Conservation (phyloP, 2,797 vertebrate species). For the Masticophis lateralis region DNA sequence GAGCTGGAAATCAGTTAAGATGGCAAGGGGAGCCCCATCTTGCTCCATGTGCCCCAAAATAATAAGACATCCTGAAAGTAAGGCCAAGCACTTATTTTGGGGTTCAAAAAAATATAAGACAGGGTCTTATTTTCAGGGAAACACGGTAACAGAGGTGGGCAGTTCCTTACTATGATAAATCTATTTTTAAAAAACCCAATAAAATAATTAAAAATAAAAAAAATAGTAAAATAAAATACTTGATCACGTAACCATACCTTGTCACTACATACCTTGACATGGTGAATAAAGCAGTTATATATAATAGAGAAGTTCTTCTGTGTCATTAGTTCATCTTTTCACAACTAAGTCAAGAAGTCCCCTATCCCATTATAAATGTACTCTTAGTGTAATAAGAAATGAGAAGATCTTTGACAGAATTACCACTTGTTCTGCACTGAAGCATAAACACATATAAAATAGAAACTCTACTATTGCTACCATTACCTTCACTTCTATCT, state of each 20-base stretch:
- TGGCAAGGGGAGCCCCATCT: too few relatives aligned
- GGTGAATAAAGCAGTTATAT: not conserved
- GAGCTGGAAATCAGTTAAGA: too few relatives aligned
- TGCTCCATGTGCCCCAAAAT: too few relatives aligned
- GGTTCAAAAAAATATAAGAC: too few relatives aligned
- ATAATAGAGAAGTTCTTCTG: not conserved
- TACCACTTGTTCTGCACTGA: not conserved
- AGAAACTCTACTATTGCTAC: not conserved
- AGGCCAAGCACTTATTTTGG: too few relatives aligned
- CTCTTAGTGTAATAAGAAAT: not conserved
- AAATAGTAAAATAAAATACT: not conserved
- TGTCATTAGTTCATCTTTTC: not conserved
- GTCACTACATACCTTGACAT: not conserved
- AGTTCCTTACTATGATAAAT: not conserved
- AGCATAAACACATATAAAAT: not conserved
- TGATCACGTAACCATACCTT: not conserved
- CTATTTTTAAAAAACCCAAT: too few relatives aligned
- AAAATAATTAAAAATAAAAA: not conserved
- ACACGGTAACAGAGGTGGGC: not conserved
- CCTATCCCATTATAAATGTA: not conserved
- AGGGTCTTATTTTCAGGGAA: too few relatives aligned
- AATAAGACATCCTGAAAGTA: too few relatives aligned
- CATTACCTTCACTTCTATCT: not conserved
- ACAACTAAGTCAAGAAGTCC: not conserved
- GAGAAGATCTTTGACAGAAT: not conserved